phyloP scores from a whole-genome alignment of 2,113 vertebrate species.

The Stigmatopora argus region DNA sequence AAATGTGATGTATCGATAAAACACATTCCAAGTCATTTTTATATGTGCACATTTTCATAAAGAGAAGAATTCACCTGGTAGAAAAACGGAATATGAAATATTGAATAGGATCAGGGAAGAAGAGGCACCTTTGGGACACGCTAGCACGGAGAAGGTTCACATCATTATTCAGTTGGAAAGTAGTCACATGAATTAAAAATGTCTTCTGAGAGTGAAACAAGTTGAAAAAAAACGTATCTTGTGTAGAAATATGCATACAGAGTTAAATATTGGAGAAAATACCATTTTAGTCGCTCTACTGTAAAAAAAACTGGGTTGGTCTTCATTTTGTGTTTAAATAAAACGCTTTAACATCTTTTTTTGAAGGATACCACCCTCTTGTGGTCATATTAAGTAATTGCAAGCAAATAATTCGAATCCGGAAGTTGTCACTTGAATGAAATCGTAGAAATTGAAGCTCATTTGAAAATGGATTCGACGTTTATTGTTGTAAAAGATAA shows the following conservation, averaged over 20 bases:
- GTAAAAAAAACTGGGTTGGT: too few relatives aligned
- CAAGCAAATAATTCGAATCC: neutral
- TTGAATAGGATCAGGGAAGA: neutral
- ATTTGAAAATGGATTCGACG: too few relatives aligned
- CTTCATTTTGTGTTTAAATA: too few relatives aligned
- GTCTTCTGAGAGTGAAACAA: neutral
- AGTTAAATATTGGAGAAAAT: too few relatives aligned
- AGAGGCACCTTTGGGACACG: neutral
- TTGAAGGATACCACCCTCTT: slow-evolving; percentile 27
- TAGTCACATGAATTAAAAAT: neutral
- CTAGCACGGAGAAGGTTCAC: neutral
- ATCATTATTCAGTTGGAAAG: neutral
- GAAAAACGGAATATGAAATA: neutral
- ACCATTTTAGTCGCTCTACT: too few relatives aligned
- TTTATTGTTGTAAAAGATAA: too few relatives aligned
- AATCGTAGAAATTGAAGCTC: too few relatives aligned
- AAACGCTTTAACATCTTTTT: neutral
- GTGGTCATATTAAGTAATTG: slow-evolving; percentile 1
- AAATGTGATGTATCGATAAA: too few relatives aligned
- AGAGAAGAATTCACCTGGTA: neutral
- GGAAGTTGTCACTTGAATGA: too few relatives aligned
- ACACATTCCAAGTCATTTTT: too few relatives aligned
- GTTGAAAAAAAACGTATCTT: neutral
- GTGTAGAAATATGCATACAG: neutral
- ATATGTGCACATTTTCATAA: too few relatives aligned